Evolutionary conservation across 2,113 vertebrate genomes (phyloP), one percentile per base, ranked within the genome.

Genomic region (Ariopsis seemanni): DNA sequence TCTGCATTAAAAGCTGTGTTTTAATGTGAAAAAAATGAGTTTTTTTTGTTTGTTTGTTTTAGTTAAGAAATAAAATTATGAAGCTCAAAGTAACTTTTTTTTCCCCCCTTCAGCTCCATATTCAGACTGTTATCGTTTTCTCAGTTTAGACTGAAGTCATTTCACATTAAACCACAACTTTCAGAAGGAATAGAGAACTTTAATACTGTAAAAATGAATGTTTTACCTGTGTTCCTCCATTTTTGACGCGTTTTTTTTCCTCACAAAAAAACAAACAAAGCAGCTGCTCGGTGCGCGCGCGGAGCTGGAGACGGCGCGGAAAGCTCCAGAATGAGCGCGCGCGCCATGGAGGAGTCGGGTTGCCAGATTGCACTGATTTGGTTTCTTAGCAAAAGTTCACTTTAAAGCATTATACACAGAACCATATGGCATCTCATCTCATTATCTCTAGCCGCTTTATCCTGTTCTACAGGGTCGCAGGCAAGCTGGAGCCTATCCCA

Each of bases 291-390:
- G 82, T n/a, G 81, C 58, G 81, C 81, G 58, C 60, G 48, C 82
- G 63, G 17, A 7, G 0, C 5, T 34, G 84, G 84, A 85, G 84
- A 85, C 34, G 50, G 84, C 71, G 57, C 84, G 53, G 62, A 85
- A 20, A 34, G 84, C 71, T 42, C 71, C 55, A 71, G 71, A 62
- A 85, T 85, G 55, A 85, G 67, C 74, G 83, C 53, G 67, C 52
- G 17, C 67, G 53, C 22, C 0, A 6, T 34, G 83, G 55, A 60
- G 55, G 55, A n/a, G 1, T 42, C 15, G 55, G 83, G 83, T 85
- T 85, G 83, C 83, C 83, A 85, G 83, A 81, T 81, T 81, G 79
- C 30, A 22, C 30, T 72, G 30, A 10, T 42, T 42, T 48, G 52
- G 52, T 53, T 53, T 53, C 52, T 7, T 42, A 42, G 34, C 34